Percentiles rank a stretch among this genome's conserved stretches.
Evolutionary conservation across 1,140 invertebrate genomes (phyloP).

Genomic region (Drosophila trapezifrons): DNA sequence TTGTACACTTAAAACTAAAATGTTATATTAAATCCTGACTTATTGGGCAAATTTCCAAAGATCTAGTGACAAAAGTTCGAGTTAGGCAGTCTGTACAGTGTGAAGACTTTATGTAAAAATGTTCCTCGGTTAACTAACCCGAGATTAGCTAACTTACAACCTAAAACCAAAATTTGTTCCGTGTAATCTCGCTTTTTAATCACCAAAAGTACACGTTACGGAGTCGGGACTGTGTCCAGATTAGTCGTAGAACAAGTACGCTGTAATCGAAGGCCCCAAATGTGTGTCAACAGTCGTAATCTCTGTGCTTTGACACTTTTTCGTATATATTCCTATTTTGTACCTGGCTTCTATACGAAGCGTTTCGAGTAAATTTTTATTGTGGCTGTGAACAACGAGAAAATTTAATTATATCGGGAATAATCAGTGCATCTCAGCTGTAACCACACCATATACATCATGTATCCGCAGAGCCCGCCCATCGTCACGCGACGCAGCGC

Average conservation of each 20-base stretch:
- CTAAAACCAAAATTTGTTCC: no score
- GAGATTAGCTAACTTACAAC: no score
- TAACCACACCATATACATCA: background rate
- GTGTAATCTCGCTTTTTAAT: no score
- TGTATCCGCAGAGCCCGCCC: constrained; percentile 69
- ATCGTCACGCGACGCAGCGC: constrained; percentile 86
- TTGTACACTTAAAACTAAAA: no score
- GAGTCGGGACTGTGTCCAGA: background rate
- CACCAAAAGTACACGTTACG: background rate
- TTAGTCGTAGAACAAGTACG: background rate
- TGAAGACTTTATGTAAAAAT: no score
- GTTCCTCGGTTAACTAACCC: no score
- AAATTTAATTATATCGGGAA: background rate
- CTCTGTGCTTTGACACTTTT: background rate
- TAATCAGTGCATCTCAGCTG: constrained; percentile 1
- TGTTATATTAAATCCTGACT: no score
- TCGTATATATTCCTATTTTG: background rate
- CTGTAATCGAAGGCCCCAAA: constrained; percentile 5
- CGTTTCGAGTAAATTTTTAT: no score
- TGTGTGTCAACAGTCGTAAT: constrained; percentile 2
- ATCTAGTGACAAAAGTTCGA: no score
- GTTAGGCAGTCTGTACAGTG: no score
- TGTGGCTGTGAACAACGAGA: background rate
- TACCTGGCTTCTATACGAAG: background rate
- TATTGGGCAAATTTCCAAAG: no score